Conservation (phyloP, 2,797 vertebrate species). For the Champsocephalus gunnari region DNA sequence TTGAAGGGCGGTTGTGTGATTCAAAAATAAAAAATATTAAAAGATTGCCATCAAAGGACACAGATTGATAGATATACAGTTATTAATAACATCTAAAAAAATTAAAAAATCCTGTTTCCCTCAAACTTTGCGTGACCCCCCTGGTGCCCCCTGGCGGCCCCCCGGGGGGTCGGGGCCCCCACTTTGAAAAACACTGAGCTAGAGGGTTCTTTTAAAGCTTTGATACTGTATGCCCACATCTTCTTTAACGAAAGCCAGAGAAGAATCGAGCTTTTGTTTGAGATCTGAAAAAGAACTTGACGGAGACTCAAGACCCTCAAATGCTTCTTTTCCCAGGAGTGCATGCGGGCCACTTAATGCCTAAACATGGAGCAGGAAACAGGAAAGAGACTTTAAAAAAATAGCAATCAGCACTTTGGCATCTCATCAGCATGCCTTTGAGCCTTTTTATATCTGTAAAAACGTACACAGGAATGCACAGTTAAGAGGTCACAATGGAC, state of each 20-base stretch:
- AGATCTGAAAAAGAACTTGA: conserved; percentile 4
- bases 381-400: conserved; percentile 11
- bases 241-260: not conserved
- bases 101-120: too few relatives aligned
- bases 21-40: too few relatives aligned
- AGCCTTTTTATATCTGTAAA: not conserved
- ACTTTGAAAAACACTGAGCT: not conserved
- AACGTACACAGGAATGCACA: conserved; percentile 3
- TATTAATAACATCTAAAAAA: too few relatives aligned
- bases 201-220: conserved; percentile 10
- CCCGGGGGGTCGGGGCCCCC: too few relatives aligned
- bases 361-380: conserved; percentile 24
- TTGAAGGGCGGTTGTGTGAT: too few relatives aligned
- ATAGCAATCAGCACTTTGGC: conserved; percentile 11
- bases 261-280: conserved; percentile 37
- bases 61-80: too few relatives aligned
- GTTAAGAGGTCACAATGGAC: not conserved
- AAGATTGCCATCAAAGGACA: too few relatives aligned
- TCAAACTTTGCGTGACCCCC: too few relatives aligned
- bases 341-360: not conserved
- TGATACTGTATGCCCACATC: conserved; percentile 8
- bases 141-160: too few relatives aligned
- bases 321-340: not conserved
- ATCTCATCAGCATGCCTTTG: conserved; percentile 16
- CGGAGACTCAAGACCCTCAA: conserved; percentile 12